Evolutionary conservation across 2,888 invertebrate genomes (phyloP).

Genomic region (Diaphora mendica): DNA sequence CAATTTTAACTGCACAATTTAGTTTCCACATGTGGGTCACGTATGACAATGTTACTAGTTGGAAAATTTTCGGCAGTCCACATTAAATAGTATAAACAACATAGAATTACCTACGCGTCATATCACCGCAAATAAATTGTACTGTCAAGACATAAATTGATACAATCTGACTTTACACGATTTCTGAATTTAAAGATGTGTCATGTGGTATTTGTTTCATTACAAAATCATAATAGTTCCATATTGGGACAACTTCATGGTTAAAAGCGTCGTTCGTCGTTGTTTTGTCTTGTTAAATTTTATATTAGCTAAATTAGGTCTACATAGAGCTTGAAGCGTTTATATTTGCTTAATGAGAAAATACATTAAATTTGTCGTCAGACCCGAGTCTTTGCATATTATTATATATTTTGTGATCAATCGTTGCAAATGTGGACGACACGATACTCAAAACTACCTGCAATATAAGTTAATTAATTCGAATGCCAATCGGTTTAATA

Average conservation of each 20-base stretch:
- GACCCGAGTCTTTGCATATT: neutral
- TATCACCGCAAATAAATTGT: constrained; percentile 30
- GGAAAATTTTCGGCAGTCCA: neutral
- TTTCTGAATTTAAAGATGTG: constrained; percentile 7
- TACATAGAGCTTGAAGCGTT: neutral
- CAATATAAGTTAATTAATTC: neutral
- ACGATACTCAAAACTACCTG: neutral
- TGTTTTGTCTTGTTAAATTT: too few species aligned
- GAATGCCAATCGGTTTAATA: neutral
- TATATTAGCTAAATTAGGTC: neutral
- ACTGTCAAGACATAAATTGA: constrained; percentile 32
- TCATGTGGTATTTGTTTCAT: neutral
- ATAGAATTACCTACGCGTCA: constrained; percentile 19
- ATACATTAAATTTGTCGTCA: neutral
- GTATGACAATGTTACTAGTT: too few species aligned
- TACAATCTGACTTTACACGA: constrained; percentile 9
- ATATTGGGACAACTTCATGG: neutral
- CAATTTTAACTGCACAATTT: neutral
- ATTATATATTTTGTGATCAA: neutral
- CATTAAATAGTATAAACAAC: neutral
- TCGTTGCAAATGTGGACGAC: neutral
- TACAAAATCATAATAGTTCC: neutral
- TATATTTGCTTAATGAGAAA: neutral
- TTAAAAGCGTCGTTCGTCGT: too few species aligned
- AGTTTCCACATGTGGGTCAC: neutral